Conservation (phyloP, 2,113 vertebrate species). For the Tor tambroides region DNA sequence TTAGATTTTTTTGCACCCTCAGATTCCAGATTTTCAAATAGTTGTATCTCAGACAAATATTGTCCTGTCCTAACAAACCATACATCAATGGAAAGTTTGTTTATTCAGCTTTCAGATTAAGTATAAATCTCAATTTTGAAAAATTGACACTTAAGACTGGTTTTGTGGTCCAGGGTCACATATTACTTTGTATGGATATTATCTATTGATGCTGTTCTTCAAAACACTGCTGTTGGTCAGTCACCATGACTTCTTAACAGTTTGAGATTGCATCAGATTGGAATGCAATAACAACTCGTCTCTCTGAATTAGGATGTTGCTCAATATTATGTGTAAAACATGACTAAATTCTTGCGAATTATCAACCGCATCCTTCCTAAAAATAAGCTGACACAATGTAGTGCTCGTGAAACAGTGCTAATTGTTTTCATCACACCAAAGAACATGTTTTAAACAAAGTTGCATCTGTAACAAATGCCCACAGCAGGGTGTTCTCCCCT, state of each 20-base stretch:
- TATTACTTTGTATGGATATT: not conserved
- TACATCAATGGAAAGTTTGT: no score
- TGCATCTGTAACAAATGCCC: not conserved
- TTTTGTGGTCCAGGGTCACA: no score
- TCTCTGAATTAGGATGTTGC: not conserved
- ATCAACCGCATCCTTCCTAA: slow-evolving; percentile 1
- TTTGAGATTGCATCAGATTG: not conserved
- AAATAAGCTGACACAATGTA: not conserved
- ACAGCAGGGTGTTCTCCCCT: slow-evolving; percentile 54
- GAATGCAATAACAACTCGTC: not conserved
- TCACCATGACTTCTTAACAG: not conserved
- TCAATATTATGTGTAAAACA: not conserved
- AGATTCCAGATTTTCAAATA: no score
- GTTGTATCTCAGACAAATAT: no score
- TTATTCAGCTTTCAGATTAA: no score
- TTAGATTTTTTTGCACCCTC: no score
- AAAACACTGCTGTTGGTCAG: not conserved
- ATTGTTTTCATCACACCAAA: not conserved
- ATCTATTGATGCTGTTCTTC: not conserved
- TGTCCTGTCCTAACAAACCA: no score
- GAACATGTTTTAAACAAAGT: no score
- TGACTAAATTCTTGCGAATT: not conserved
- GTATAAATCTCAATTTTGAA: no score
- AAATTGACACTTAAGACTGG: no score
- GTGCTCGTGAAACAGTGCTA: not conserved